Base-by-base conservation (phyloP, 1,140 invertebrate species). In the Acromyrmex charruanus region DNA sequence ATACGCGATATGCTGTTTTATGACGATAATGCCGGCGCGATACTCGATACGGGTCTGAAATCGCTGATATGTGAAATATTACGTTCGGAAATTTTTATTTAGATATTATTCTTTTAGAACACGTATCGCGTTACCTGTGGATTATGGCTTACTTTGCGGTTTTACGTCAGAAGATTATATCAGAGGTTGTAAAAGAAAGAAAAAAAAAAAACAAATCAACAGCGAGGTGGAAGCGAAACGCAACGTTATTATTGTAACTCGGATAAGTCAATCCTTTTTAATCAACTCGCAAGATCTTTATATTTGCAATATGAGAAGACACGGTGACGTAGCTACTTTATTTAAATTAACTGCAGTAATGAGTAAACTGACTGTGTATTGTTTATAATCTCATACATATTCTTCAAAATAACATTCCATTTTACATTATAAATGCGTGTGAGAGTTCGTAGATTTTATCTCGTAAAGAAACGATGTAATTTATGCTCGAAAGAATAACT, bases 1-100 rank as follows among this genome's bases (percentile, higher is more conserved):
- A 74, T 82, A 51, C 55, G 49, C 49, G 39, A 75, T 59, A 51
- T 74, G 51, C 6, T 72, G 39, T 59, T 72, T 74, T 49, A 44
- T 28, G 35, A 53, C 44, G 68, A 61, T 59, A 49, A 74, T 21
- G 21, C 35, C 35, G 49, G 39, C 61, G 61, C 68, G 53, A 59
- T 28, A 72, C 49, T 74, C 18, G 80, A 82, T 49, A 44, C 39
- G 35, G n/a, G 18, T 28, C 16, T 39, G 35, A 71, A 35, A 58
- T 49, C 18, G 39, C 21, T 14, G 12, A 63, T 59, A 18, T 5
- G 31, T n/a, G 39, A 72, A 72, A 71, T 18, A n/a, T 74, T 74
- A 72, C 12, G 10, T 58, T 1, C 14, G 53, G n/a, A 18, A 59
- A 49, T 69, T 69, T 21, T 21, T 71, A 58, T 44, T 44, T 82